Percentiles rank a stretch among this genome's conserved stretches.
phyloP scores from a whole-genome alignment of 2,113 vertebrate genomes.

The Mastomys coucha region DNA sequence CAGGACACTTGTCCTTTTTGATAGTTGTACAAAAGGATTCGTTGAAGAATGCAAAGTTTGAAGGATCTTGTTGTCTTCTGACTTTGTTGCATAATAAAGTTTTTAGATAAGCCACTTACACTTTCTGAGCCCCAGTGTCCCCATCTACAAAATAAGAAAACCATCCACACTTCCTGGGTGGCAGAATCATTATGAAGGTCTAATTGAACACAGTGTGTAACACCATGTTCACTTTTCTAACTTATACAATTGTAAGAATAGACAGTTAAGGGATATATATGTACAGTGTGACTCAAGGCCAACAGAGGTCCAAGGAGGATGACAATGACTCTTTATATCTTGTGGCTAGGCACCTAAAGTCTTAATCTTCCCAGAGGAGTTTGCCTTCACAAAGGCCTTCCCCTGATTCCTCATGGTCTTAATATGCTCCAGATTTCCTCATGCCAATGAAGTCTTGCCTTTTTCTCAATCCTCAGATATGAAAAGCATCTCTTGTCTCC shows the following conservation, averaged over 20 bases:
- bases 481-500: neutral
- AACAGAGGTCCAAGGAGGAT: neutral
- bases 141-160: conserved; percentile 14
- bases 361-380: neutral
- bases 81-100: neutral
- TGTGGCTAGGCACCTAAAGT: neutral
- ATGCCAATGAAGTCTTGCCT: neutral
- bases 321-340: neutral
- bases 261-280: neutral
- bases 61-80: neutral
- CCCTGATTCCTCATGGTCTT: neutral
- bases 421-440: neutral
- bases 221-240: neutral
- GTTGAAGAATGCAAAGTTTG: neutral
- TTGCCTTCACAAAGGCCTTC: neutral
- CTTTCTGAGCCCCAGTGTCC: neutral
- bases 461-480: neutral
- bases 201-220: neutral
- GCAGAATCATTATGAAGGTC: neutral
- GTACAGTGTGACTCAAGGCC: neutral
- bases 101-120: neutral
- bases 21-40: neutral
- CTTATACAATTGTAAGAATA: neutral
- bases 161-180: neutral
- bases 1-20: neutral